Evolutionary conservation across 1,140 invertebrate species (phyloP), one percentile per base, ranked within the genome.

Genomic region (Phortica variegata): DNA sequence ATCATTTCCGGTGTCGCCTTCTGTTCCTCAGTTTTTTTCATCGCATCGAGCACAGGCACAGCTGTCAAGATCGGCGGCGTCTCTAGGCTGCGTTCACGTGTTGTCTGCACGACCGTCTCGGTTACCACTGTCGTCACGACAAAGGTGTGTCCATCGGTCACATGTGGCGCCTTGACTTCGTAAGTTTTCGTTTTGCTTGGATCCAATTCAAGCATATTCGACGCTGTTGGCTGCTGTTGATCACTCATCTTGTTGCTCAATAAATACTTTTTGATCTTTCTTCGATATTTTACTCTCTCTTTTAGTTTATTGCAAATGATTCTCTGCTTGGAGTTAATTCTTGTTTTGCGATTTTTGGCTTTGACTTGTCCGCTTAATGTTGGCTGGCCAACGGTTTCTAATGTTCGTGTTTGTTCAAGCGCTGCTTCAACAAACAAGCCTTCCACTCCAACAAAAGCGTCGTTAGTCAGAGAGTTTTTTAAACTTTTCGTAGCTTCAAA

Each of bases 371-470:
- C 18, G 47, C 38, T 48, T 37, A 31, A 15, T 61, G 47, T 15
- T 54, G 54, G 44, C 54, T 56, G 47, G 47, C 55, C 13, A 52
- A 47, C 55, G 58, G 39, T 58, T 61, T 52, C 34, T 26, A 10
- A 36, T 19, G 13, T 43, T 15, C 38, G 10, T 50, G 20, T 17
- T 26, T 16, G 19, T 19, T 7, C 31, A 50, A 60, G 59, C 54
- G 65, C 52, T 54, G 31, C 42, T 43, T 56, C 47, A 54, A 32
- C 36, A 12, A 34, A 45, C 3, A 43, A 43, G 47, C 40, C 33
- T 37, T 37, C 32, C 66, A 71, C 66, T 71, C 66, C 66, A 71
- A 57, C 66, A 71, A 66, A 66, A 71, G 61, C 65, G 19, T 31
- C 26, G 17, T n/a, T n/a, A n/a, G n/a, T n/a, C n/a, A 7, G 34